phyloP scores from a whole-genome alignment of 1,140 invertebrate species.

The Ostrea edulis region DNA sequence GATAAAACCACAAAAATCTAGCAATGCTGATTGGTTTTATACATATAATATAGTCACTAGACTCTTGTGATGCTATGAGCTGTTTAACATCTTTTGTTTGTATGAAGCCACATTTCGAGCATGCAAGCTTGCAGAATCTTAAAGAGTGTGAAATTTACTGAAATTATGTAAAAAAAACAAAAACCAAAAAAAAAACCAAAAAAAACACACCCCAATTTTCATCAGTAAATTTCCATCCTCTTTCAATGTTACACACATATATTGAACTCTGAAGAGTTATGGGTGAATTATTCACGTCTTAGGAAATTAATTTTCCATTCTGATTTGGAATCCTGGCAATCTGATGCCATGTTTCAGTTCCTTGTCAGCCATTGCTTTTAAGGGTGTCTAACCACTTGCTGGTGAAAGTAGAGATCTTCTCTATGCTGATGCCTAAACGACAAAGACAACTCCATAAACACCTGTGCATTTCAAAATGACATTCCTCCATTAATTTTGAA shows the following conservation, averaged over 20 bases:
- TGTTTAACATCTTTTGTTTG: background rate
- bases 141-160: background rate
- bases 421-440: slow-evolving; percentile 83
- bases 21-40: background rate
- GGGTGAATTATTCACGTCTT: background rate
- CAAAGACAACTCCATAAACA: slow-evolving; percentile 46
- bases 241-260: background rate
- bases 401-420: slow-evolving; percentile 85
- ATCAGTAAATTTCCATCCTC: background rate
- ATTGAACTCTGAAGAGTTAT: slow-evolving; percentile 1
- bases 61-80: background rate
- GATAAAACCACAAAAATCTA: background rate
- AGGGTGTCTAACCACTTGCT: slow-evolving; percentile 83
- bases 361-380: slow-evolving; percentile 84
- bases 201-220: background rate
- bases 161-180: no score
- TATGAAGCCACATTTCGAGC: background rate
- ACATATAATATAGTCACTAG: background rate
- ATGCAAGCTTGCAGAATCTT: background rate
- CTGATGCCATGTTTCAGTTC: background rate
- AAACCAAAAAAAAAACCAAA: no score
- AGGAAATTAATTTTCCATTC: slow-evolving; percentile 4
- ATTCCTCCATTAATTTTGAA: background rate
- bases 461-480: background rate
- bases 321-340: background rate